Percentiles rank a stretch among this genome's conserved stretches.
phyloP scores from a whole-genome alignment of 2,113 vertebrate species.

The Cairina moschata region DNA sequence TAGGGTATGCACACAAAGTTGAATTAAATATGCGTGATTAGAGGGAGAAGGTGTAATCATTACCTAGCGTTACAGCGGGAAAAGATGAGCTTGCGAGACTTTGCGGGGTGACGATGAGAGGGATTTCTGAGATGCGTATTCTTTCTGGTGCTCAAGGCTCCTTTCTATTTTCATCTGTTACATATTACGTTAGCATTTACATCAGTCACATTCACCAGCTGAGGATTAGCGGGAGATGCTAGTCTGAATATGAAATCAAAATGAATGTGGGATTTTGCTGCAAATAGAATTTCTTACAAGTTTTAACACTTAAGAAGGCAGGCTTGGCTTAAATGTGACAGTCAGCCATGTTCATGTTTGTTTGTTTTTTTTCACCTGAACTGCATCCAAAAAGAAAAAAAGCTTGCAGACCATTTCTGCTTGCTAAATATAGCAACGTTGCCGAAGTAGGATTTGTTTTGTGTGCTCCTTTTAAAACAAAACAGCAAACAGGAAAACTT shows the following conservation, averaged over 20 bases:
- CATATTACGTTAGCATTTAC: conserved; percentile 54
- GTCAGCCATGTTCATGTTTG: conserved; percentile 67
- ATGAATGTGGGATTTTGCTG: conserved; percentile 33
- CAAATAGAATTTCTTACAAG: conserved; percentile 25
- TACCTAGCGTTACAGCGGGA: neutral
- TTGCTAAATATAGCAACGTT: conserved; percentile 73
- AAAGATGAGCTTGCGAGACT: conserved; percentile 5
- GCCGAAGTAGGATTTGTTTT: conserved; percentile 67
- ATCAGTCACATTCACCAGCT: conserved; percentile 29
- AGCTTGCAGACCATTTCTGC: conserved; percentile 54
- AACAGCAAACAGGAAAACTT: conserved; percentile 59
- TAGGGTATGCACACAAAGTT: conserved; percentile 66
- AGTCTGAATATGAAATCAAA: conserved; percentile 54
- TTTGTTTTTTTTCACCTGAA: conserved; percentile 71
- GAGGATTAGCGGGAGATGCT: conserved; percentile 44
- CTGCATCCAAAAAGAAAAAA: conserved; percentile 41
- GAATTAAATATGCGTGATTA: conserved; percentile 61
- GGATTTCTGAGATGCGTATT: conserved; percentile 25
- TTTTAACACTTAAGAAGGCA: conserved; percentile 46
- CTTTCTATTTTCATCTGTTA: conserved; percentile 52
- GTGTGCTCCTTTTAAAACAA: conserved; percentile 69
- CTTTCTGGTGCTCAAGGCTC: conserved; percentile 33
- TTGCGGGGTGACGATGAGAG: conserved; percentile 33
- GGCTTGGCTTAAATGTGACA: conserved; percentile 68
- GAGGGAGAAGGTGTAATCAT: conserved; percentile 27